These are phyloP conservation scores for Peromyscus polionotus DNA, from an alignment of 2,113 vertebrate genomes.

Conservation along the genomic window DNA sequence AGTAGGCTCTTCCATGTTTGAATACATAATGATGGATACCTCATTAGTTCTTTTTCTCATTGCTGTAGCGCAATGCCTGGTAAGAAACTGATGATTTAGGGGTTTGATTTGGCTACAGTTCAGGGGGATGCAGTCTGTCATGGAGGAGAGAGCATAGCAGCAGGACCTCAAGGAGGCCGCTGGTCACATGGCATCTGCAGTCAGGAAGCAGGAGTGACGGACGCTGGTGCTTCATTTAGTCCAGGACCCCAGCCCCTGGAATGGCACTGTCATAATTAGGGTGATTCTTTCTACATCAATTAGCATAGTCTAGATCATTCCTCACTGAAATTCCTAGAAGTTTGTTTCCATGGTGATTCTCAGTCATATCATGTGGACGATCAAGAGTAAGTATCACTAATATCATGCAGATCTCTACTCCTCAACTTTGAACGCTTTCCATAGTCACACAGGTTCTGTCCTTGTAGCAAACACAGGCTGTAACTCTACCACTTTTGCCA, in stretches of 20 bases:
- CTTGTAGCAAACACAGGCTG: not conserved
- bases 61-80: not conserved
- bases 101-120: not conserved
- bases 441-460: not conserved
- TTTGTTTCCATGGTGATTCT: not conserved
- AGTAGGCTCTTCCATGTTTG: constrained; percentile 13
- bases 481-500: not conserved
- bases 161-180: not conserved
- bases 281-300: not conserved
- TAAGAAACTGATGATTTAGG: not conserved
- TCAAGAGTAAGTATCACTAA: not conserved
- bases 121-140: not conserved
- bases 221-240: not conserved
- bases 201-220: not conserved
- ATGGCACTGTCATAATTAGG: not conserved
- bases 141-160: not conserved
- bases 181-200: not conserved
- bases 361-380: not conserved
- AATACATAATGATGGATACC: not conserved
- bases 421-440: not conserved
- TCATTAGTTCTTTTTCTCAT: not conserved
- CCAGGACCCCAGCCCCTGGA: not conserved
- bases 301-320: not conserved
- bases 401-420: not conserved
- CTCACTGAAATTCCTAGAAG: not conserved